phyloP scores from a whole-genome alignment of 2,888 invertebrate genomes.

The Aquatica leii region DNA sequence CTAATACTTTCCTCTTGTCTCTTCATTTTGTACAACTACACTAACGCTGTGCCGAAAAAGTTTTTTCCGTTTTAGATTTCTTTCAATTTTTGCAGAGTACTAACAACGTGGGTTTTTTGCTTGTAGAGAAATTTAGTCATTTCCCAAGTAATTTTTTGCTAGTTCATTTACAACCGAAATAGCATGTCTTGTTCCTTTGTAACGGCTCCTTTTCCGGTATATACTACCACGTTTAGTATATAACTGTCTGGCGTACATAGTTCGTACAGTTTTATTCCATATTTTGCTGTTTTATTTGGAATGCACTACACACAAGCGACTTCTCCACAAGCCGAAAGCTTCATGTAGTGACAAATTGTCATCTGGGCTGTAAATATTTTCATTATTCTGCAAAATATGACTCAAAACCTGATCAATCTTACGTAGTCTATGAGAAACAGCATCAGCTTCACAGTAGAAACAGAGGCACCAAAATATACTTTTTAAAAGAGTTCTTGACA shows the following conservation, averaged over 20 bases:
- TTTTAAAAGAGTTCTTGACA: background rate
- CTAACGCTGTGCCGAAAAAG: background rate
- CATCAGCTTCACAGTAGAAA: background rate
- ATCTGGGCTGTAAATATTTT: background rate
- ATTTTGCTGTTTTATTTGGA: background rate
- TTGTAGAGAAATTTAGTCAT: conserved; percentile 1
- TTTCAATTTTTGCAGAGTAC: conserved; percentile 16
- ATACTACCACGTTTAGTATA: background rate
- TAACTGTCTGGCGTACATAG: background rate
- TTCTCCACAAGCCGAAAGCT: background rate
- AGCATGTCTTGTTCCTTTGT: background rate
- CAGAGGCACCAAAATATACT: background rate
- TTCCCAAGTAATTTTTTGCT: background rate
- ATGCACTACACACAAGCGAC: background rate
- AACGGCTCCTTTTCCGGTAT: background rate
- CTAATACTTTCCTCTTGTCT: too few species aligned
- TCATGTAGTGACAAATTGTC: too few species aligned
- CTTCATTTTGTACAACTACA: background rate
- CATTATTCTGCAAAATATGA: background rate
- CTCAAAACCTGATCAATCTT: background rate
- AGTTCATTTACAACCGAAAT: background rate
- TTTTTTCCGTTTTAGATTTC: too few species aligned
- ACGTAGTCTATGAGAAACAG: background rate
- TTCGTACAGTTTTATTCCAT: background rate
- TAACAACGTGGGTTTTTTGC: background rate